Percentiles rank a stretch among this genome's conserved stretches.
These are phyloP conservation scores for Pyralis farinalis DNA, from an alignment of 2,888 invertebrate genomes.

Conservation along the genomic window DNA sequence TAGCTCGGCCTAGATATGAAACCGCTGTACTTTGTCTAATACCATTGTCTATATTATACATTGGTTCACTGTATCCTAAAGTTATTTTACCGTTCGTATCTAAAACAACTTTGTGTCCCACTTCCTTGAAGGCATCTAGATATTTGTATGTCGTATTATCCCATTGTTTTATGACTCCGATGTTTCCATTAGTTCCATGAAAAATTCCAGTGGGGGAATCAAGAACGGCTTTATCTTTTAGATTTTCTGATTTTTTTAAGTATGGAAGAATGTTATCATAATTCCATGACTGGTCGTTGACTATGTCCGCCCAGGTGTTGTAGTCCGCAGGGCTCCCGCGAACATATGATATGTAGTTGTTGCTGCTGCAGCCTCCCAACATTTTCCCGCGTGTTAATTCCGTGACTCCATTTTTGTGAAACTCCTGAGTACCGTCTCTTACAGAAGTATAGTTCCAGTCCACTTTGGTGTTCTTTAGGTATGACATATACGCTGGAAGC, in stretches of 20 bases:
- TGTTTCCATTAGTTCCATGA: constrained; percentile 26
- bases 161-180: constrained; percentile 23
- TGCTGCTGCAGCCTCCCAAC: constrained; percentile 35
- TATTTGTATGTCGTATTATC: constrained; percentile 22
- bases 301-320: constrained; percentile 24
- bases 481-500: background rate
- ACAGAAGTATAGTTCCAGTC: no score
- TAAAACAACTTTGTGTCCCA: constrained; percentile 46
- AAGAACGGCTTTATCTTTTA: no score
- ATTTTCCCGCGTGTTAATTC: no score
- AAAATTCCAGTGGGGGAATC: no score
- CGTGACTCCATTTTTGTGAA: background rate
- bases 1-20: constrained; percentile 14
- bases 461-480: no score
- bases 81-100: constrained; percentile 50
- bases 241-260: constrained; percentile 37
- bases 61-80: constrained; percentile 58
- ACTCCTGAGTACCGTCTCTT: no score
- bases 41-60: constrained; percentile 50
- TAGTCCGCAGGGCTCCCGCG: constrained; percentile 31
- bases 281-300: constrained; percentile 28
- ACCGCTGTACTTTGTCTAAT: constrained; percentile 49
- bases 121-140: constrained; percentile 46
- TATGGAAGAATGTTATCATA: constrained; percentile 28
- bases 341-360: constrained; percentile 28